Conservation (phyloP, 2,888 invertebrate species). For the Arctia plantaginis region DNA sequence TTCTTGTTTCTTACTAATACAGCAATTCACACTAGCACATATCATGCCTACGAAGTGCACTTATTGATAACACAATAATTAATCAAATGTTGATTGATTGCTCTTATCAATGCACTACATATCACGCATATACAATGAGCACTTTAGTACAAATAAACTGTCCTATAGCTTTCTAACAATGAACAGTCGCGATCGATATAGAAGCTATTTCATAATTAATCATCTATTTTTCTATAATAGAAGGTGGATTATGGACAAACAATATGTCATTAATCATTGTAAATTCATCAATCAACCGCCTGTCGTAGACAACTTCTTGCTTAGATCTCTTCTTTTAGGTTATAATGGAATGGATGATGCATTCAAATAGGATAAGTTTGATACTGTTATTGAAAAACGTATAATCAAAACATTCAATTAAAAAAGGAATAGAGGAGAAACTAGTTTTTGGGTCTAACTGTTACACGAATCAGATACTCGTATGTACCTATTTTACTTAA, state of each 20-base stretch:
- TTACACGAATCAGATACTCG: no score
- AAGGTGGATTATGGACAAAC: conserved; percentile 25
- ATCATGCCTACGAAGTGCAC: conserved; percentile 27
- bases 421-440: no score
- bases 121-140: conserved; percentile 15
- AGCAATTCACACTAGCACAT: conserved; percentile 27
- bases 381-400: neutral
- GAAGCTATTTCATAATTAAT: conserved; percentile 26
- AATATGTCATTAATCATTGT: conserved; percentile 20
- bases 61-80: conserved; percentile 60
- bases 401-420: neutral
- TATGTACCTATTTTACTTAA: no score
- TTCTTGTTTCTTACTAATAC: neutral
- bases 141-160: conserved; percentile 2
- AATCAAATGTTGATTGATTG: conserved; percentile 63
- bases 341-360: conserved; percentile 4
- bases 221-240: conserved; percentile 31
- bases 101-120: conserved; percentile 43
- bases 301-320: conserved; percentile 13
- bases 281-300: conserved; percentile 21
- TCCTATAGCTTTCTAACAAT: conserved; percentile 4
- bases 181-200: conserved; percentile 31
- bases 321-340: conserved; percentile 2
- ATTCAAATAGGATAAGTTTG: neutral
- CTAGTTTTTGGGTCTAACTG: no score